Percentiles rank a stretch among this genome's conserved stretches.
Conservation (phyloP, 2,888 invertebrate genomes). For the Aricia artaxerxes region DNA sequence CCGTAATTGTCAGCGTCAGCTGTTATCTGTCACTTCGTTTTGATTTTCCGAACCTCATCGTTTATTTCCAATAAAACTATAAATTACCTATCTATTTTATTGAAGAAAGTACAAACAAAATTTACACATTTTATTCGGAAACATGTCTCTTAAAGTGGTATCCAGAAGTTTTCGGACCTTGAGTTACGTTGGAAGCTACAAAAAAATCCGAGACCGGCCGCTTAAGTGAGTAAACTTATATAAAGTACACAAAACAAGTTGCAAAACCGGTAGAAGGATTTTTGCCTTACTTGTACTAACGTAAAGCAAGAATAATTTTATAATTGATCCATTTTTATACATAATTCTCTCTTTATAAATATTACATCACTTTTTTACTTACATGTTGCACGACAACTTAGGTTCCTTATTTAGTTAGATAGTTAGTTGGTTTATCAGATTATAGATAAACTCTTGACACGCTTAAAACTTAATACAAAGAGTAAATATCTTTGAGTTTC, state of each 20-base stretch:
- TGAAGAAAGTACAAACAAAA: neutral
- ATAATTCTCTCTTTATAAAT: neutral
- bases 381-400: neutral
- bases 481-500: neutral
- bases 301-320: neutral
- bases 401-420: neutral
- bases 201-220: constrained; percentile 61
- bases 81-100: neutral
- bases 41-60: neutral
- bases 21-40: constrained; percentile 18
- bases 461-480: neutral
- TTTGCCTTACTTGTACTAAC: neutral
- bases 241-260: constrained; percentile 5
- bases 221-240: constrained; percentile 55
- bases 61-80: neutral
- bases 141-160: constrained; percentile 67
- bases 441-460: constrained; percentile 30
- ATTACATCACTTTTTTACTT: neutral
- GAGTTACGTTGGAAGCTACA: constrained; percentile 67
- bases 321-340: neutral
- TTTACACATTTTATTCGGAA: constrained; percentile 8
- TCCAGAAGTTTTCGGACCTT: constrained; percentile 61
- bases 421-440: constrained; percentile 17
- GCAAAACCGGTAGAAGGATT: neutral
- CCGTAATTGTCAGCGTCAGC: neutral